Conservation (phyloP, 92 coral and sea anemone genomes). For the Zoanthus gigantus region DNA sequence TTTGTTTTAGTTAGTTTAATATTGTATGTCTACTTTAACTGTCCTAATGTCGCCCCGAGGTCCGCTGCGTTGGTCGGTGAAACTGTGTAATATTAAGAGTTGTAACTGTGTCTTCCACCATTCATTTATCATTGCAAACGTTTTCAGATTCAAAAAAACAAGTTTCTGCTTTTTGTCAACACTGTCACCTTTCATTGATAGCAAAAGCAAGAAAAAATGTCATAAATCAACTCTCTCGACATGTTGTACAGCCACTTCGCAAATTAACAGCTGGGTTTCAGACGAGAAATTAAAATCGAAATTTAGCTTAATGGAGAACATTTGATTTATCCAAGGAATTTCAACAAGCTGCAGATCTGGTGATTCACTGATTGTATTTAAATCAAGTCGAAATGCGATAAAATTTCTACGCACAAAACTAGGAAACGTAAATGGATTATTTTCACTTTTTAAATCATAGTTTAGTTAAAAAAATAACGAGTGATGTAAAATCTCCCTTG, state of each 20-base stretch:
- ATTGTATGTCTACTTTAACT: background rate
- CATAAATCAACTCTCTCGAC: background rate
- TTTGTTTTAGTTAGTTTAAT: background rate
- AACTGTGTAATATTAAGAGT: background rate
- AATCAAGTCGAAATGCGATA: constrained; percentile 9
- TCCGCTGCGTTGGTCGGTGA: constrained; percentile 35
- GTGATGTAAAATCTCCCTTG: constrained; percentile 10
- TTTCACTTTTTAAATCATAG: constrained; percentile 8
- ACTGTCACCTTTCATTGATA: background rate
- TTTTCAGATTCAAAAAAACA: background rate
- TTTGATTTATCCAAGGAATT: constrained; percentile 36
- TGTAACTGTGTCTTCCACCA: background rate
- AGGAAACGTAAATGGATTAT: background rate
- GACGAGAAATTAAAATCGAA: background rate
- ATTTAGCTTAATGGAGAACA: constrained; percentile 5
- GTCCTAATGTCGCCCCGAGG: background rate
- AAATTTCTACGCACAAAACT: background rate
- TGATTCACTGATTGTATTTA: background rate
- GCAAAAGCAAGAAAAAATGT: background rate
- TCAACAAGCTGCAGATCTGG: constrained; percentile 6
- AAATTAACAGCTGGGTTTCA: constrained; percentile 19
- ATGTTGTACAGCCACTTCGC: background rate
- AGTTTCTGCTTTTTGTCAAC: background rate
- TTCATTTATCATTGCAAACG: background rate
- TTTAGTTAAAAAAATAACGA: background rate